Base-by-base conservation (phyloP, 2,113 vertebrate genomes). In the Gobius niger region DNA sequence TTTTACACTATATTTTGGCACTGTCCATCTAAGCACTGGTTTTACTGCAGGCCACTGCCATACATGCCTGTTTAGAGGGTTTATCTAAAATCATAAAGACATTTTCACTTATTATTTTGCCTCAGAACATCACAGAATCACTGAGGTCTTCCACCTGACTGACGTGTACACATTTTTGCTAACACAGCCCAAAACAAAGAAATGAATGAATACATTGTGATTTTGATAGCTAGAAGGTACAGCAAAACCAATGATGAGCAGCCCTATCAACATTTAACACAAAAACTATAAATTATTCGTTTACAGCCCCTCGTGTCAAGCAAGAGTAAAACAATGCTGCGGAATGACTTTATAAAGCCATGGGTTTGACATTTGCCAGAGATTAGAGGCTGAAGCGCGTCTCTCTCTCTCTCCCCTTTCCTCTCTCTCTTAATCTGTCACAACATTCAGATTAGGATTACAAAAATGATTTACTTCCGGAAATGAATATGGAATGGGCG, bases 361-460 rank as follows among this genome's bases (percentile, higher is more conserved):
- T 44, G 16, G 68, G 78, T 75, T 75, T 63, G 42, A 72, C 78
- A 82, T 85, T 75, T 65, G 41, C 68, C 46, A 63, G 77, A 88
- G 89, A 91, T 91, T 90, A 91, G 41, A 69, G 67, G 65, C 52
- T 71, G 73, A 76, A 52, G 75, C 66, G 68, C 67, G 73, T 44
- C 69, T 74, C 76, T 52, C 69, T 74, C 76, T 52, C 68, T 54
- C 71, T 44, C 44, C 65, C 69, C 47, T 72, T 67, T 76, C 2
- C 64, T 47, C 73, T 65, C 66, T 61, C 70, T 73, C 65, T 76
- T 91, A 89, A 92, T 92, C 90, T 86, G 81, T 76, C 82, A 81
- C 88, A 78, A 87, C 88, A 87, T 86, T 89, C 89, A 91, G 91
- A 93, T 93, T 93, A 92, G 91, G 92, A 93, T 93, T 92, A 93